Base-by-base conservation (phyloP, 1,140 invertebrate species). In the Akabosia matsudoensis region DNA sequence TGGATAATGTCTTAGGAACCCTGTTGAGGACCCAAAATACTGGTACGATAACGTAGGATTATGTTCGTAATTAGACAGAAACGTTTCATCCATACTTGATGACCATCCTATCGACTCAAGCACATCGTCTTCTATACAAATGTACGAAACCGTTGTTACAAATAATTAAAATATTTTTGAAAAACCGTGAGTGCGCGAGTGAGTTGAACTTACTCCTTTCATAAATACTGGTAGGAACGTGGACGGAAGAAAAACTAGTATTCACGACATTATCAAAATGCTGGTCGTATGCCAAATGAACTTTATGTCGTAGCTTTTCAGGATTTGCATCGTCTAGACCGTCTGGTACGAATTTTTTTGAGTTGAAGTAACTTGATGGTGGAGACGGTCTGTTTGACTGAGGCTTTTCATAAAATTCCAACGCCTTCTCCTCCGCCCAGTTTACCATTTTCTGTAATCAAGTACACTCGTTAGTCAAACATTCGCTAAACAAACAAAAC, bases 21-120 rank as follows among this genome's bases (percentile, higher is more conserved):
- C 97, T 1, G 90, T 91, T 37, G 92, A 90, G 79, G 93, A 96
- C 14, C 96, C 94, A 85, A 98, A 98, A 84, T 97, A 98, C 85
- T 99, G 97, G 94, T 95, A 98, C 0, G 92, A 91, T 7, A 98
- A 85, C 0, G 93, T 92, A 1, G 93, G 92, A 88, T 98, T 95
- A 1, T 90, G 88, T 70, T 91, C 88, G 81, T 93, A 93, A 85
- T 98, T 98, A 80, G 92, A 89, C 76, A 86, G 88, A 84, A 98
- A 99, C 0, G 91, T 89, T 31, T 92, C 86, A 84, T 97, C 94
- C 33, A 99, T 85, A 3, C 86, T 85, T 83, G 93, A 91, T 0
- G 95, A 95, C 95, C 95, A 97, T 82, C 90, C 86, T 70, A 97
- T 93, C 0, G 91, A 90, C 82, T 91, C 90, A 37, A 89, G 79